phyloP scores from a whole-genome alignment of 2,888 invertebrate genomes.

The Byasa hedistus region DNA sequence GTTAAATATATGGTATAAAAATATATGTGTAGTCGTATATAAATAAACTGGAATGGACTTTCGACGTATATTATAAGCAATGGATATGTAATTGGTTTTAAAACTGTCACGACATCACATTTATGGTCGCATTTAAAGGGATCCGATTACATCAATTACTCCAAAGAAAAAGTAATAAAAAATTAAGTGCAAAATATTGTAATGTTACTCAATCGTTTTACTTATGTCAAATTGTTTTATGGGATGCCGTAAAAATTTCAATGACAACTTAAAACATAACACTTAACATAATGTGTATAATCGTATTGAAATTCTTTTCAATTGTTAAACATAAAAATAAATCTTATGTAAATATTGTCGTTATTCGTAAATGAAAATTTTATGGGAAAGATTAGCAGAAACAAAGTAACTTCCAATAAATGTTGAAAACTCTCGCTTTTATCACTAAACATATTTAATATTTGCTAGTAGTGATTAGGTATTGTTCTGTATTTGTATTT shows the following conservation, averaged over 20 bases:
- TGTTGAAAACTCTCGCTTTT: no score
- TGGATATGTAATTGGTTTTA: neutral
- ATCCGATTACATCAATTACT: neutral
- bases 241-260: neutral
- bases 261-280: neutral
- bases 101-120: neutral
- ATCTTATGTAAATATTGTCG: no score
- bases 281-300: neutral
- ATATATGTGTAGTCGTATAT: neutral
- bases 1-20: no score
- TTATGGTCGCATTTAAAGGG: neutral
- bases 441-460: no score
- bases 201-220: neutral
- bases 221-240: neutral
- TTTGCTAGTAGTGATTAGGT: no score
- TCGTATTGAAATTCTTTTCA: neutral
- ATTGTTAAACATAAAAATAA: neutral
- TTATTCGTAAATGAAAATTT: no score
- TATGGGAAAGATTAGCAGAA: no score
- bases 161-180: slow-evolving; percentile 4
- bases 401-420: no score
- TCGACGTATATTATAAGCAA: neutral
- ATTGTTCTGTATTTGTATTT: no score
- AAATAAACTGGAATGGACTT: neutral
- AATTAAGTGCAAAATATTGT: slow-evolving; percentile 1